These are phyloP conservation scores for Rhinopomastus cyanomelas DNA, from an alignment of 2,113 vertebrate species.

Conservation along the genomic window DNA sequence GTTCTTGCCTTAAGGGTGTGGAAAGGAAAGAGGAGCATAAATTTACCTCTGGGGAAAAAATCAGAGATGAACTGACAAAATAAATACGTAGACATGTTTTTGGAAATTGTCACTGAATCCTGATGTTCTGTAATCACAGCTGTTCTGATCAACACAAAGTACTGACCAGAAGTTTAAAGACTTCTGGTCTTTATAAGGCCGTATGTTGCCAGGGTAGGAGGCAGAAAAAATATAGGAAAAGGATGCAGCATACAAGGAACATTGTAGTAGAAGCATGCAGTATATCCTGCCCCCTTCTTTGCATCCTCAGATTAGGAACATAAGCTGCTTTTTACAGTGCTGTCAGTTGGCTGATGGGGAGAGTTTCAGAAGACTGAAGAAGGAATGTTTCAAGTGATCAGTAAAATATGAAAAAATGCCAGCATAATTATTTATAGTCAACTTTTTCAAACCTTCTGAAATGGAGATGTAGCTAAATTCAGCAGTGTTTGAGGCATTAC, in stretches of 20 bases:
- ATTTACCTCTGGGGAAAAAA: background rate
- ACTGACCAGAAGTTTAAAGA: background rate
- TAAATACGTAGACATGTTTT: background rate
- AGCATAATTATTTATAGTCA: background rate
- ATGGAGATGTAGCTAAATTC: background rate
- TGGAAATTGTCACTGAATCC: background rate
- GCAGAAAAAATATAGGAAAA: background rate
- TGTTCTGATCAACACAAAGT: background rate
- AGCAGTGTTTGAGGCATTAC: background rate
- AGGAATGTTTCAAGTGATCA: background rate
- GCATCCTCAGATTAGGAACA: background rate
- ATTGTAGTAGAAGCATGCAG: background rate
- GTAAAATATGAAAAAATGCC: background rate
- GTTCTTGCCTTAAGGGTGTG: background rate
- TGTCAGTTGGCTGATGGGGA: background rate
- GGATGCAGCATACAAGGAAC: background rate
- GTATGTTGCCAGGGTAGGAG: background rate
- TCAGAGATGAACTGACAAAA: background rate
- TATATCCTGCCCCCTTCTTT: background rate
- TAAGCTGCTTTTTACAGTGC: background rate
- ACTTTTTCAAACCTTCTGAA: background rate
- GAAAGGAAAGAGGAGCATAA: background rate
- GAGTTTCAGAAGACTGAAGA: background rate
- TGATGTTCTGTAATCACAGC: background rate
- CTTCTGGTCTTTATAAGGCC: too few relatives aligned